These are phyloP conservation scores for Hucho hucho DNA, from an alignment of 2,113 vertebrate genomes.

Conservation along the genomic window DNA sequence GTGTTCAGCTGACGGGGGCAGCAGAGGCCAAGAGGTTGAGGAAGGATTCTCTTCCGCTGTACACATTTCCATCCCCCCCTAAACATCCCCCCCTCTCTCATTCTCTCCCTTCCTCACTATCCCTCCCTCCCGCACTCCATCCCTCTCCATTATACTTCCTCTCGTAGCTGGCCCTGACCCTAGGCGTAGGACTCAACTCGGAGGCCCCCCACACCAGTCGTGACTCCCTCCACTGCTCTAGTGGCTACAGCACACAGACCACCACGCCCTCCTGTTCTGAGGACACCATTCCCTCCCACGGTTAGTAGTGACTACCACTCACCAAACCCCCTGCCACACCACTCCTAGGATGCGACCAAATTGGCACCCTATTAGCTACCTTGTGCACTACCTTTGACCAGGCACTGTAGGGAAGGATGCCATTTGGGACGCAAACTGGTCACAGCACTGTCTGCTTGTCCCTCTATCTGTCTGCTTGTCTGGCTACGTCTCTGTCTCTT, in stretches of 20 bases:
- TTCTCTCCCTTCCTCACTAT: neutral
- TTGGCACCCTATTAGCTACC: no score
- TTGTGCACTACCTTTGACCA: no score
- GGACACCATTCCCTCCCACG: constrained; percentile 80
- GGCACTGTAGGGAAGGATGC: no score
- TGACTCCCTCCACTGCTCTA: constrained; percentile 83
- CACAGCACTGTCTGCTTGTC: neutral
- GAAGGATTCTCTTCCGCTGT: neutral
- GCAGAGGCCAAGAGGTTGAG: neutral
- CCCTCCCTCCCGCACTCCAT: neutral
- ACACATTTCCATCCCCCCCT: neutral
- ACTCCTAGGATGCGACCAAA: no score
- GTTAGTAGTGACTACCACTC: constrained; percentile 49
- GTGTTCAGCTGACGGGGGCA: constrained; percentile 7
- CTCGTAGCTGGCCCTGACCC: constrained; percentile 64
- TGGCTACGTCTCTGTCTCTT: neutral
- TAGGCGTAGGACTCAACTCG: constrained; percentile 65
- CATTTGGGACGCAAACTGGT: no score
- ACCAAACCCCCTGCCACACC: neutral
- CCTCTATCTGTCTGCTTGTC: neutral
- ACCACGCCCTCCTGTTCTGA: constrained; percentile 84
- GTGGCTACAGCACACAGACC: constrained; percentile 84
- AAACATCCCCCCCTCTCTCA: neutral
- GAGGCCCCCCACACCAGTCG: constrained; percentile 74
- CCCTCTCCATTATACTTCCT: neutral